A percentile compares a stretch with the other conserved stretches of the same genome.
Evolutionary conservation across 2,797 vertebrate species (phyloP).

Genomic region (Scolopax bukidnonensis): DNA sequence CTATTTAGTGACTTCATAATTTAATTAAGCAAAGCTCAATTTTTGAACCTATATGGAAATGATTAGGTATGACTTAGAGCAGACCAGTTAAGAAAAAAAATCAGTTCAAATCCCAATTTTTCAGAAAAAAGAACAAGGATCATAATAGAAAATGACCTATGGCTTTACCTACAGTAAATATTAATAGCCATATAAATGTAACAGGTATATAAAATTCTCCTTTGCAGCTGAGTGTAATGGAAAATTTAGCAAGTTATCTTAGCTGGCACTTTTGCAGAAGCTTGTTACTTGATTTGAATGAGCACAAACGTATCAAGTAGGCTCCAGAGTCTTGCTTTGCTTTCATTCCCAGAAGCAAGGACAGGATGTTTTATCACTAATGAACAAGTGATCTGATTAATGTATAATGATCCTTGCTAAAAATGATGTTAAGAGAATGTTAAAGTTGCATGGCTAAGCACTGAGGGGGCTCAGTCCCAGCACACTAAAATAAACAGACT

Average conservation of each 20-base stretch:
- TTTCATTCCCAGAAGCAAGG: slow-evolving; percentile 73
- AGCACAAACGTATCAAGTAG: slow-evolving; percentile 31
- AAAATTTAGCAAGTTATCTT: slow-evolving; percentile 55
- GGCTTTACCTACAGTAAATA: slow-evolving; percentile 14
- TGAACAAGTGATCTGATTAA: slow-evolving; percentile 74
- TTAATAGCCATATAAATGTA: not conserved
- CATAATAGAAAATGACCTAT: not conserved
- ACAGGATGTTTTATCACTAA: slow-evolving; percentile 72
- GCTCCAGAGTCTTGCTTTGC: slow-evolving; percentile 66
- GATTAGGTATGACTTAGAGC: not conserved
- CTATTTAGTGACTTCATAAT: not conserved
- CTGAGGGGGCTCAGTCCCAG: not conserved
- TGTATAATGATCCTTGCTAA: slow-evolving; percentile 70
- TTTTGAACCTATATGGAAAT: not conserved
- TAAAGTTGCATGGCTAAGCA: slow-evolving; percentile 56
- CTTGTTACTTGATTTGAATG: slow-evolving; percentile 65
- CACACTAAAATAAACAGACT: slow-evolving; percentile 51
- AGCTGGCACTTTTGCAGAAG: slow-evolving; percentile 52
- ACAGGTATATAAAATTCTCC: slow-evolving; percentile 3
- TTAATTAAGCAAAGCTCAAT: not conserved
- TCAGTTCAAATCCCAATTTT: not conserved
- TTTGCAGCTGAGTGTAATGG: slow-evolving; percentile 23
- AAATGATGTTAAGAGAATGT: slow-evolving; percentile 60
- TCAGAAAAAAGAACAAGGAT: slow-evolving; percentile 1
- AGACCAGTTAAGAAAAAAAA: not conserved